Percentiles rank a stretch among this genome's conserved stretches.
phyloP scores from a whole-genome alignment of 2,797 vertebrate genomes.

The Diceros bicornis region DNA sequence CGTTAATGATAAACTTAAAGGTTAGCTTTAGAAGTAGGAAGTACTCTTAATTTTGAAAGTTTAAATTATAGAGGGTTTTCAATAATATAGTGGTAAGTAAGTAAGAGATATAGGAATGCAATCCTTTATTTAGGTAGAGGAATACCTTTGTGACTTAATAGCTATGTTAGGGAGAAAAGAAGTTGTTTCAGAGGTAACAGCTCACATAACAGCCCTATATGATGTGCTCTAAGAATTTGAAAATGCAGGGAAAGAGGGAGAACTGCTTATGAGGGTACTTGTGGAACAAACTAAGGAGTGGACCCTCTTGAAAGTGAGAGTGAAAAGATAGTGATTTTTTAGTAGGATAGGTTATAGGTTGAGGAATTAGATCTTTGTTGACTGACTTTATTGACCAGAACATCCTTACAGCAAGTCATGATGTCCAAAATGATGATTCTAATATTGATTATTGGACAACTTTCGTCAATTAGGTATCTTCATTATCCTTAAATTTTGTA shows the following conservation, averaged over 20 bases:
- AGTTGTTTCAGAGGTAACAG: background rate
- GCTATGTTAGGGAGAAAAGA: background rate
- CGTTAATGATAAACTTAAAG: background rate
- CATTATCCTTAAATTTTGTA: slow-evolving; percentile 8
- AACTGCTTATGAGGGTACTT: background rate
- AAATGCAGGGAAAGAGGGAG: background rate
- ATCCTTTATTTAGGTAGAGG: background rate
- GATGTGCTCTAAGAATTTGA: background rate
- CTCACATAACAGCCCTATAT: background rate
- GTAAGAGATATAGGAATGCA: background rate
- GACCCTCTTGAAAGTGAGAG: background rate
- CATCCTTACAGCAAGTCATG: background rate
- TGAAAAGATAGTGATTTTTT: background rate
- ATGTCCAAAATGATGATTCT: background rate
- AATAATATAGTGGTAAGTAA: background rate
- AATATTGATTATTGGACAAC: background rate
- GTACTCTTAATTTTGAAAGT: background rate
- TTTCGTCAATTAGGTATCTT: background rate
- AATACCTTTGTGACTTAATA: background rate
- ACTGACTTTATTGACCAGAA: background rate
- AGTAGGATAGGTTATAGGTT: background rate
- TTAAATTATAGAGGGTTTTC: background rate
- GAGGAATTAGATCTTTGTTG: slow-evolving; percentile 11
- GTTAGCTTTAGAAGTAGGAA: background rate
- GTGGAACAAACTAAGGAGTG: background rate